Evolutionary conservation across 2,888 invertebrate genomes (phyloP), one percentile per base, ranked within the genome.

Genomic region (Agrotis exclamationis): DNA sequence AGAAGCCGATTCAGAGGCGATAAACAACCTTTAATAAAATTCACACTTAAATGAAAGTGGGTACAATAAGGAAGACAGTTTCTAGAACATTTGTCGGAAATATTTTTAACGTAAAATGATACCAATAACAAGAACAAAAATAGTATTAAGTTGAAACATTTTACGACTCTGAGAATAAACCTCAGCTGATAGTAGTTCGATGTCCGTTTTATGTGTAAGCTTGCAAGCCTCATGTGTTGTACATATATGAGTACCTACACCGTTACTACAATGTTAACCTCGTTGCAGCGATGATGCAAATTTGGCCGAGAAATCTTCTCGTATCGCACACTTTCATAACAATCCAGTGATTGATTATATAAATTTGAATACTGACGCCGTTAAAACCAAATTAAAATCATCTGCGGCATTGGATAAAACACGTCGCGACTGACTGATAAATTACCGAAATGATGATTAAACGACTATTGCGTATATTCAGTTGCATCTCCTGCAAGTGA

Each of bases 291-390:
- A 91, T 95, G 96, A 93, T 93, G 96, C 93, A 95, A 96, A 95
- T 93, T 91, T 90, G 91, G 85, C 88, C 92, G 91, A 95, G 95
- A 95, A 94, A 94, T 94, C 93, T 88, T 91, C 93, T 92, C 86
- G 93, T 93, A 95, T 93, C 91, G 92, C 92, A 93, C 93, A 93
- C 94, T 96, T 96, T 96, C 96, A 95, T 95, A 96, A 96, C 95
- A 93, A 96, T 93, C 93, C 88, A 82, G 90, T 96, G 96, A 96
- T 96, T 96, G 95, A 96, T 96, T 95, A 93, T 91, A 93, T 93
- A 93, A 95, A 95, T 95, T 94, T 94, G 90, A 96, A 96, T 94
- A 93, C 93, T 91, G 91, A 92, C 91, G 92, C 93, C 87, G 93
- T 95, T 95, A 95, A 94, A 94, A 91, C 88, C 91, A 93, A 94